These are phyloP conservation scores for Acinonyx jubatus DNA, from an alignment of 2,113 vertebrate species.

Conservation along the genomic window DNA sequence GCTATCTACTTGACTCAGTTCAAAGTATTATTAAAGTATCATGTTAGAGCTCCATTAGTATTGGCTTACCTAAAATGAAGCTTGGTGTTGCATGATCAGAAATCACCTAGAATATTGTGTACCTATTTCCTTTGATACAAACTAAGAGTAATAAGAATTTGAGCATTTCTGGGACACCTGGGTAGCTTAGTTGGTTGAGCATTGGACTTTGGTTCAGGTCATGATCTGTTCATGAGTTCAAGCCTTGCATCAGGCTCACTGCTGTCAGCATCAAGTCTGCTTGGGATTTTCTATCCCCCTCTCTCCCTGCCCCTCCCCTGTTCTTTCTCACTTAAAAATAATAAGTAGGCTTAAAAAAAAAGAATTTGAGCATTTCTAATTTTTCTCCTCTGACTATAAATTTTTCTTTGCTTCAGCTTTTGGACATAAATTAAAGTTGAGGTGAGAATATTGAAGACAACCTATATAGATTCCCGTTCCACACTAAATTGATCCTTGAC, in stretches of 20 bases:
- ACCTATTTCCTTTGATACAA: conserved; percentile 30
- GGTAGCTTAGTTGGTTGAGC: no score
- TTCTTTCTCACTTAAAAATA: no score
- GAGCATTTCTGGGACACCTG: neutral
- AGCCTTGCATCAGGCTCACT: no score
- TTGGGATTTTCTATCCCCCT: no score
- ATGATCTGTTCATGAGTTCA: no score
- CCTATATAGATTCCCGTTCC: neutral
- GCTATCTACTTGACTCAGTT: neutral
- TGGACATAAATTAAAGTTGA: conserved; percentile 20
- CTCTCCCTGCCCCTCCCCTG: no score
- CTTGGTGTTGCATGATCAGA: neutral
- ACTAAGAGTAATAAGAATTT: conserved; percentile 26
- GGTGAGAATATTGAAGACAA: neutral
- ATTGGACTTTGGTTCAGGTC: no score
- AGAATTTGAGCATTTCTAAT: conserved; percentile 26
- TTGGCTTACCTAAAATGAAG: conserved; percentile 8
- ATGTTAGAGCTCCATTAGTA: neutral
- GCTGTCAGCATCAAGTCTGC: no score
- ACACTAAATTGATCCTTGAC: neutral
- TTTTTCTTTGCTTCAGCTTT: conserved; percentile 39
- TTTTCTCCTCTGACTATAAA: neutral
- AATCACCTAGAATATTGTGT: conserved; percentile 11
- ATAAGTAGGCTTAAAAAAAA: neutral
- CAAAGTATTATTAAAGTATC: neutral